Base-by-base conservation (phyloP, 2,113 vertebrate genomes). In the Oxygymnocypris stewartii region DNA sequence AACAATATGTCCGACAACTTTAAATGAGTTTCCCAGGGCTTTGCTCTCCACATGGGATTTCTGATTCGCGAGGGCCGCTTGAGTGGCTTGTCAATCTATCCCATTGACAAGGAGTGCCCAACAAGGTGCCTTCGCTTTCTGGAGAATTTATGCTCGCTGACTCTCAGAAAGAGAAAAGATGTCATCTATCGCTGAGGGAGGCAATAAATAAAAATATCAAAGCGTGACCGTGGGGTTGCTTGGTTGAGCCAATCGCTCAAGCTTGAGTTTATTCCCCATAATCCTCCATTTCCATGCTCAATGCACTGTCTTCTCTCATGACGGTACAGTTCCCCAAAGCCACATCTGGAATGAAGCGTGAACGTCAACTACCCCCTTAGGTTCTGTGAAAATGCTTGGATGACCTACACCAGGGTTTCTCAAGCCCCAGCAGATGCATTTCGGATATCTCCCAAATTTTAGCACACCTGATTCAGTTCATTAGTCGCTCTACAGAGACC, bases 1-100 rank as follows among this genome's bases (percentile, higher is more conserved):
- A 85, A 87, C 81, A 85, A 84, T 84, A 65, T 28, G n/a, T 78
- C 76, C 59, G 4, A 40, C 77, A 71, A 44, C 5, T 69, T 88
- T 67, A 51, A 51, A 75, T 80, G 42, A 88, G 84, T 51, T 85
- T 75, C 82, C 74, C 69, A 3, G 35, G 31, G 44, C 57, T 42
- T 42, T 18, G 69, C 71, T 61, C 65, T 82, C 82, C 79, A 57
- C 10, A 54, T 77, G 82, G 79, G 80, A 88, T 28, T 79, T 81
- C 69, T 87, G 82, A 87, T 89, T 82, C 82, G 69, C 40, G 35
- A 51, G 73, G 86, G 51, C 67, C 84, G 89, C 59, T 61, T 88
- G 82, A 86, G 81, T 84, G 81, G 13, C 59, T 78, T 89, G 88
- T 90, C 88, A 89, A 63, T 89, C 85, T 74, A 57, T 51, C 40